Evolutionary conservation across 2,113 vertebrate genomes (phyloP).

Genomic region (Charadrius vociferus): DNA sequence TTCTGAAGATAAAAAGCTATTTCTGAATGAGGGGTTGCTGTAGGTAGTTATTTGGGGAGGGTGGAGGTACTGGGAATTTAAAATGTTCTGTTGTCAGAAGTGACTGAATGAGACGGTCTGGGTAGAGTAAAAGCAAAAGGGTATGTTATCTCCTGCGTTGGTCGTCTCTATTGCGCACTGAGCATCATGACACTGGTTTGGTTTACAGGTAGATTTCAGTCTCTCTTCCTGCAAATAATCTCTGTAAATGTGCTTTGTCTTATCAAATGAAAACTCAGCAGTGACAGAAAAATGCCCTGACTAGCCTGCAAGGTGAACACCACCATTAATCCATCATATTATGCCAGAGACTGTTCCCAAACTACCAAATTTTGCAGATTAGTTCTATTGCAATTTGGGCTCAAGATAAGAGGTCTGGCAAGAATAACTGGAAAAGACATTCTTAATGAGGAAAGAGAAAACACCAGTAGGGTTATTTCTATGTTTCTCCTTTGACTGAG

Average conservation of each 20-base stretch:
- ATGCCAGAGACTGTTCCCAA: not conserved
- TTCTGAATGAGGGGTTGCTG: not conserved
- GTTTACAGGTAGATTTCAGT: not conserved
- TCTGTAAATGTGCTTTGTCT: not conserved
- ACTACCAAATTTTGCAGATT: not conserved
- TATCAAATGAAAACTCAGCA: not conserved
- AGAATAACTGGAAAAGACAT: not conserved
- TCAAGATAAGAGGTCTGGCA: not conserved
- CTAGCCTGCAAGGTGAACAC: not conserved
- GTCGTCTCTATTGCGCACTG: not conserved
- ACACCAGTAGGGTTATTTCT: not conserved
- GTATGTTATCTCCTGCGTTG: not conserved
- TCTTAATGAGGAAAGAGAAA: not conserved
- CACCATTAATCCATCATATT: not conserved
- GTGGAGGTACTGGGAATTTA: not conserved
- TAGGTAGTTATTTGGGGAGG: accelerated
- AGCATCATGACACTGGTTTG: not conserved
- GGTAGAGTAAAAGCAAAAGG: not conserved
- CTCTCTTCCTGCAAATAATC: not conserved
- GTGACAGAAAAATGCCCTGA: not conserved
- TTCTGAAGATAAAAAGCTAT: not conserved
- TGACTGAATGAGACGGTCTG: not conserved
- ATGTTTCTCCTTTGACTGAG: not conserved
- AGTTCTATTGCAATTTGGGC: not conserved
- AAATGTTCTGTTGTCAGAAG: not conserved